phyloP scores from a whole-genome alignment of 2,113 vertebrate species.

The Oncorhynchus keta region DNA sequence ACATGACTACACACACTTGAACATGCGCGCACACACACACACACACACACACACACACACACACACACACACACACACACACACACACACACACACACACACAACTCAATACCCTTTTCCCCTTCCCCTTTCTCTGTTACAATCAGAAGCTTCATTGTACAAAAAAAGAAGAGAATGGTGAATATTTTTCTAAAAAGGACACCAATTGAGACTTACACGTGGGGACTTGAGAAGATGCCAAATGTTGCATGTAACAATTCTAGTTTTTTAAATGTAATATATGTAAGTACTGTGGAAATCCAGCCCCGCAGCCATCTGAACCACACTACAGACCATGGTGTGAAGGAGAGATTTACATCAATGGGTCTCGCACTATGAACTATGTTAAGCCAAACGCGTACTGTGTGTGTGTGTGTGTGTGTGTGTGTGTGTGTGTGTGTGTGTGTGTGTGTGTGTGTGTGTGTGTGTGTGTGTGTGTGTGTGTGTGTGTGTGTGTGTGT shows the following conservation, averaged over 20 bases:
- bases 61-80: too few relatives aligned
- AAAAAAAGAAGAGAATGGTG: constrained; percentile 34
- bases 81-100: background rate
- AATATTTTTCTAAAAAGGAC: constrained; percentile 70
- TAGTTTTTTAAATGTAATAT: constrained; percentile 65
- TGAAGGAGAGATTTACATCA: background rate
- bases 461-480: background rate
- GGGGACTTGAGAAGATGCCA: constrained; percentile 71
- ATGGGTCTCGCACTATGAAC: constrained; percentile 13
- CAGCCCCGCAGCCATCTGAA: constrained; percentile 37
- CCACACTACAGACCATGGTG: constrained; percentile 1
- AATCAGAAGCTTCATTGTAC: constrained; percentile 58
- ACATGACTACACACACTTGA: background rate
- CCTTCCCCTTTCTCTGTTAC: constrained; percentile 57
- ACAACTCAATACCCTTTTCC: constrained; percentile 31
- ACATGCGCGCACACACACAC: constrained; percentile 1
- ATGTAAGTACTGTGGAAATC: constrained; percentile 35
- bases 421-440: background rate
- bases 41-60: too few relatives aligned
- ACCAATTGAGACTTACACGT: constrained; percentile 50
- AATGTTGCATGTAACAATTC: constrained; percentile 76
- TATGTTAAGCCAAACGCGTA: background rate
- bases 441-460: background rate
- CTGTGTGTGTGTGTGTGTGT: constrained; percentile 1
- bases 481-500: background rate